These are phyloP conservation scores for Conus betulinus DNA, from an alignment of 1,140 invertebrate genomes.

Conservation along the genomic window DNA sequence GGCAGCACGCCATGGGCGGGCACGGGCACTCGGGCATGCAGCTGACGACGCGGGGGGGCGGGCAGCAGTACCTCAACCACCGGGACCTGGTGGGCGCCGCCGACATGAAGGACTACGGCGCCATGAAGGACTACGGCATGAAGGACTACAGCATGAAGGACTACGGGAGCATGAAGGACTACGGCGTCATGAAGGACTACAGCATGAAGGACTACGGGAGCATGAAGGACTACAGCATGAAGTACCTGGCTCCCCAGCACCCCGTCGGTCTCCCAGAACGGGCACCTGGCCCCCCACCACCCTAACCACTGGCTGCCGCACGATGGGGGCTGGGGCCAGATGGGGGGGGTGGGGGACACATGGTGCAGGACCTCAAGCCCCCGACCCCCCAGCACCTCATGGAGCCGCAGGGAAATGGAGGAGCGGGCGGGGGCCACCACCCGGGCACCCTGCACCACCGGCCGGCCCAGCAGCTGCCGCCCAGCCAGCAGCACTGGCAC, in stretches of 20 bases:
- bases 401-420: constrained; percentile 65
- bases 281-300: constrained; percentile 79
- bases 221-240: constrained; percentile 80
- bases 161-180: constrained; percentile 40
- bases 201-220: neutral
- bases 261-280: constrained; percentile 74
- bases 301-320: neutral
- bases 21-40: constrained; percentile 28
- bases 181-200: constrained; percentile 25
- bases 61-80: constrained; percentile 35
- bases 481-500: constrained; percentile 74
- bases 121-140: constrained; percentile 49
- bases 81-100: constrained; percentile 39
- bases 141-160: neutral
- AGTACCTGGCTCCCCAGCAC: constrained; percentile 86
- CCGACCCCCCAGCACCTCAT: constrained; percentile 28
- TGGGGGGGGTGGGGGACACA: constrained; percentile 69
- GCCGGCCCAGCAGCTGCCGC: constrained; percentile 73
- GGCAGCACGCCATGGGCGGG: constrained; percentile 31
- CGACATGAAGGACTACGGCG: constrained; percentile 43
- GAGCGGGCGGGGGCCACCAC: constrained; percentile 79
- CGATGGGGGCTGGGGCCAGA: constrained; percentile 83
- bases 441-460: constrained; percentile 79
- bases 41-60: neutral
- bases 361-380: constrained; percentile 72